Evolutionary conservation across 1,140 invertebrate species (phyloP), one percentile per base, ranked within the genome.

Genomic region (Tribolium madens): DNA sequence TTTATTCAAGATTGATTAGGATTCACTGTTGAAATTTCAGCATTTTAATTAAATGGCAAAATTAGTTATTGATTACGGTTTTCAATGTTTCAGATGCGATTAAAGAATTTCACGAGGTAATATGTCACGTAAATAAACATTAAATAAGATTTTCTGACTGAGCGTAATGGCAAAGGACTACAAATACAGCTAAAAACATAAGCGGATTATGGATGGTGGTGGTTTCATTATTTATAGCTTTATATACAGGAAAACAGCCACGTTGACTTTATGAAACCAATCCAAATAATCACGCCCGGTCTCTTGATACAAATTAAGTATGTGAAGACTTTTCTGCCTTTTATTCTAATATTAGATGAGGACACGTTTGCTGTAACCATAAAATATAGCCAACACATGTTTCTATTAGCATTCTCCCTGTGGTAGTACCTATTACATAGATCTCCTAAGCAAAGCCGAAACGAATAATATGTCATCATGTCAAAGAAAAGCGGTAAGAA

Each of bases 321-420:
- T 21, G 57, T 64, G 57, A 33, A 64, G 57, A 64, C 9, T 57
- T 17, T 21, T 2, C n/a, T 12, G 21, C 4, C 9, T 33, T 64
- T 64, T 33, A 33, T 64, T 64, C 57, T 64, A 64, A 64, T 31
- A 64, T 64, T 64, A 64, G 57, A 64, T 14, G 21, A 33, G 21
- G 6, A 33, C 57, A 14, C 21, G 57, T 33, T 18, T 18, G n/a
- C n/a, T 9, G 57, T 33, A 64, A 64, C 21, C 26, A 33, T 64
- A 64, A 64, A 64, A 64, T 64, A 64, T 64, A 36, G 57, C 57
- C 57, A 64, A 64, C 57, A 64, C 57, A 64, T 64, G 57, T 33
- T 64, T 64, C 57, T 64, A 64, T 64, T 64, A 64, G 57, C 57
- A 50, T 50, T 50, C 48, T 50, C 48, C 48, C 48, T 50, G 13